These are phyloP conservation scores for Tachyglossus aculeatus DNA, from an alignment of 2,797 vertebrate species.

Conservation along the genomic window DNA sequence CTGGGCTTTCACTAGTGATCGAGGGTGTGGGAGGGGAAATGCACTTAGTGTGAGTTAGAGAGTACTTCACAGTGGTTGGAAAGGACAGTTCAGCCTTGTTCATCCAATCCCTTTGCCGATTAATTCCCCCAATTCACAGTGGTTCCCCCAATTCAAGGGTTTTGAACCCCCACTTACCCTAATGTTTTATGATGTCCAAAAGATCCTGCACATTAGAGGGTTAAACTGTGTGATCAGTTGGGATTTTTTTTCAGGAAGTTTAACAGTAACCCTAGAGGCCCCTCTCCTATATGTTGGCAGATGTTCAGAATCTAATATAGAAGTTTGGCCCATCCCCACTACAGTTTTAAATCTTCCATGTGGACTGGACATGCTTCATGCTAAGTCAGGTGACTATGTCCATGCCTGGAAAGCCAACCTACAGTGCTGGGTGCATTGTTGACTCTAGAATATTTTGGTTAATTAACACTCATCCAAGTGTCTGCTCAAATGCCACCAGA, in stretches of 20 bases:
- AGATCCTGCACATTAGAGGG: slow-evolving; percentile 21
- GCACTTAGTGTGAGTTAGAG: not conserved
- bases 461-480: too few relatives aligned
- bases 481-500: too few relatives aligned
- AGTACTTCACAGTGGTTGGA: slow-evolving; percentile 12
- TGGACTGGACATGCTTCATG: slow-evolving; percentile 28
- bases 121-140: not conserved
- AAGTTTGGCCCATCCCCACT: slow-evolving; percentile 47
- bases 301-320: slow-evolving; percentile 57
- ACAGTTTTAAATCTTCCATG: slow-evolving; percentile 37
- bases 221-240: too few relatives aligned
- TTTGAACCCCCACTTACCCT: not conserved
- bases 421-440: too few relatives aligned
- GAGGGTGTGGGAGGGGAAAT: not conserved
- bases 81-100: not conserved
- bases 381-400: slow-evolving; percentile 8
- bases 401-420: slow-evolving; percentile 5
- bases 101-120: slow-evolving; percentile 32
- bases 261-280: not conserved
- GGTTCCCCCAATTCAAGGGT: not conserved
- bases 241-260: too few relatives aligned
- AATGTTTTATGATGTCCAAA: slow-evolving; percentile 1
- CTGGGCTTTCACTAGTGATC: not conserved
- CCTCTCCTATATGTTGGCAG: slow-evolving; percentile 39
- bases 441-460: too few relatives aligned